These are phyloP conservation scores for Agonopterix alstromeriana DNA, from an alignment of 2,888 invertebrate genomes.

Conservation along the genomic window DNA sequence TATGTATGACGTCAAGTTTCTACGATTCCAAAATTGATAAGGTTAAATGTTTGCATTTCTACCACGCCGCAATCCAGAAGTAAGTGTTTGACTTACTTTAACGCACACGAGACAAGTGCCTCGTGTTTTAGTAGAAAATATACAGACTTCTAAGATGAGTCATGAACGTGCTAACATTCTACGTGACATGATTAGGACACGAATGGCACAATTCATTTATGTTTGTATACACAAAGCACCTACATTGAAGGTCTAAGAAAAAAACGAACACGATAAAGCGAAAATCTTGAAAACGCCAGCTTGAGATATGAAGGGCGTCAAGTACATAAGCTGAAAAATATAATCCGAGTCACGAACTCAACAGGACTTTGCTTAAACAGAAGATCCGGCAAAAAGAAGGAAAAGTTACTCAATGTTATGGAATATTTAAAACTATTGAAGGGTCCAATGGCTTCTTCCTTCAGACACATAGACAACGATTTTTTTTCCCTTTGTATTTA, in stretches of 20 bases:
- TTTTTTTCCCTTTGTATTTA: too few relatives aligned
- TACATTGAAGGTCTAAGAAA: background rate
- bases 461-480: too few relatives aligned
- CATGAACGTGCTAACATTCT: too few relatives aligned
- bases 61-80: too few relatives aligned
- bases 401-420: constrained; percentile 11
- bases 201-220: background rate
- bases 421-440: constrained; percentile 13
- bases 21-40: too few relatives aligned
- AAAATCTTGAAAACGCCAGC: constrained; percentile 3
- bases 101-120: too few relatives aligned
- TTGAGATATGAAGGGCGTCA: constrained; percentile 26
- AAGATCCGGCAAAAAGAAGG: constrained; percentile 29
- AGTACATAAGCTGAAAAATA: constrained; percentile 50
- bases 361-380: constrained; percentile 25
- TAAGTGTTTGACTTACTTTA: too few relatives aligned
- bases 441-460: background rate
- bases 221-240: background rate
- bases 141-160: too few relatives aligned
- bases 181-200: too few relatives aligned
- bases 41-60: too few relatives aligned
- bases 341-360: constrained; percentile 50
- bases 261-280: constrained; percentile 4
- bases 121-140: too few relatives aligned
- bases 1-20: too few relatives aligned